These are phyloP conservation scores for Cossypha dichroa DNA, from an alignment of 2,797 vertebrate genomes.

Conservation along the genomic window DNA sequence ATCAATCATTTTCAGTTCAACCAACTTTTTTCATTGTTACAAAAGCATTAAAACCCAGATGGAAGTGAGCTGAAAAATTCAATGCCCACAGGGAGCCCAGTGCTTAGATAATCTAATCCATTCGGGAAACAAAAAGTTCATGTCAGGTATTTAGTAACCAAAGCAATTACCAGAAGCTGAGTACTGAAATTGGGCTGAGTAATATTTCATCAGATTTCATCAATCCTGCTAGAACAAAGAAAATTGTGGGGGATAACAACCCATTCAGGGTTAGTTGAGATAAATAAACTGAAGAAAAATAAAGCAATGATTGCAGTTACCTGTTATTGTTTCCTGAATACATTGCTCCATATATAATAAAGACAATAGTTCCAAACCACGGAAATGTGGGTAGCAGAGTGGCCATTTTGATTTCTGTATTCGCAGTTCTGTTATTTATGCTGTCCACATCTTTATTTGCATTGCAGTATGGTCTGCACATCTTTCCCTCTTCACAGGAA, in stretches of 20 bases:
- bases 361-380: not conserved
- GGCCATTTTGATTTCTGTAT: not conserved
- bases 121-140: conserved; percentile 39
- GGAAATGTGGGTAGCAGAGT: not conserved
- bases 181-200: conserved; percentile 1
- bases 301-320: not conserved
- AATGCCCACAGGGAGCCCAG: not conserved
- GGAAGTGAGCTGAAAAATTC: conserved; percentile 42
- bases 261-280: not conserved
- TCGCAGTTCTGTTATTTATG: not conserved
- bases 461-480: fast-evolving
- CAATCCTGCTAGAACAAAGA: not conserved
- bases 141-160: conserved; percentile 66
- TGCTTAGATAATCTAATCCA: conserved; percentile 58
- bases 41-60: conserved; percentile 60
- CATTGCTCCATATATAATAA: not conserved
- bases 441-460: not conserved
- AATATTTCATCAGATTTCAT: conserved; percentile 46
- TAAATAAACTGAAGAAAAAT: not conserved
- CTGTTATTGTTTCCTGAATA: not conserved
- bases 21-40: conserved; percentile 47
- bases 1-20: conserved; percentile 59
- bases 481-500: not conserved
- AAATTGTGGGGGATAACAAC: not conserved
- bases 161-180: conserved; percentile 66